Percentiles rank a stretch among this genome's conserved stretches.
Evolutionary conservation across 2,888 invertebrate species (phyloP).

Genomic region (Anorthoa munda): DNA sequence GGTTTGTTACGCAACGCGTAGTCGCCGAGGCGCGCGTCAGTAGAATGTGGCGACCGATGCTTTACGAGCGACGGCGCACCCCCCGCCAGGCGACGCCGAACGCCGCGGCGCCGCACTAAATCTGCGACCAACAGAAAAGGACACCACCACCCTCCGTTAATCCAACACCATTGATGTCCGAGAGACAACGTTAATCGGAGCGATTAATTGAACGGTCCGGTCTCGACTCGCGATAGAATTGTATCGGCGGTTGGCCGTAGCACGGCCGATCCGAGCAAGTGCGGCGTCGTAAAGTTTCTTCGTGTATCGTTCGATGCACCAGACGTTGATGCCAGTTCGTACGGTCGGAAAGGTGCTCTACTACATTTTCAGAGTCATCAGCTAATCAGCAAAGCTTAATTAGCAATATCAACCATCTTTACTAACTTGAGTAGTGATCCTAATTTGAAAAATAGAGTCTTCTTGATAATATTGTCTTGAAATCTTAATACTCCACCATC

Average conservation of each 20-base stretch:
- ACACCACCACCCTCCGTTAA: slow-evolving; percentile 88
- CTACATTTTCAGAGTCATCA: slow-evolving; percentile 61
- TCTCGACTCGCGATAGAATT: slow-evolving; percentile 86
- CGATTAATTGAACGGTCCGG: slow-evolving; percentile 88
- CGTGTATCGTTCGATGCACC: slow-evolving; percentile 91
- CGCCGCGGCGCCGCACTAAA: slow-evolving; percentile 91
- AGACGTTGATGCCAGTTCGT: slow-evolving; percentile 87
- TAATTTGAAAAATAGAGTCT: background rate
- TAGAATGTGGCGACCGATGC: slow-evolving; percentile 90
- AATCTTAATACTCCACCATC: background rate
- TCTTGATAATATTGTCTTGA: background rate
- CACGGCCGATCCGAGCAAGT: slow-evolving; percentile 87
- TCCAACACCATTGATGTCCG: slow-evolving; percentile 88
- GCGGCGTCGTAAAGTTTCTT: slow-evolving; percentile 91
- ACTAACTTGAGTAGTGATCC: background rate
- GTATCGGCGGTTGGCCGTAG: slow-evolving; percentile 86
- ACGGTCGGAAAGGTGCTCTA: slow-evolving; percentile 83
- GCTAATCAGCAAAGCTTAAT: slow-evolving; percentile 11
- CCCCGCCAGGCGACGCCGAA: slow-evolving; percentile 86
- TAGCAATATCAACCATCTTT: background rate
- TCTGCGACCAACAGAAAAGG: slow-evolving; percentile 90
- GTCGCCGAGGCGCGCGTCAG: slow-evolving; percentile 91
- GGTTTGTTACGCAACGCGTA: slow-evolving; percentile 90
- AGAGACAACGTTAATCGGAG: slow-evolving; percentile 87
- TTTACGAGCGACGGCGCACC: slow-evolving; percentile 90